Evolutionary conservation across 2,797 vertebrate species (phyloP).

Genomic region (Heliangelus exortis): DNA sequence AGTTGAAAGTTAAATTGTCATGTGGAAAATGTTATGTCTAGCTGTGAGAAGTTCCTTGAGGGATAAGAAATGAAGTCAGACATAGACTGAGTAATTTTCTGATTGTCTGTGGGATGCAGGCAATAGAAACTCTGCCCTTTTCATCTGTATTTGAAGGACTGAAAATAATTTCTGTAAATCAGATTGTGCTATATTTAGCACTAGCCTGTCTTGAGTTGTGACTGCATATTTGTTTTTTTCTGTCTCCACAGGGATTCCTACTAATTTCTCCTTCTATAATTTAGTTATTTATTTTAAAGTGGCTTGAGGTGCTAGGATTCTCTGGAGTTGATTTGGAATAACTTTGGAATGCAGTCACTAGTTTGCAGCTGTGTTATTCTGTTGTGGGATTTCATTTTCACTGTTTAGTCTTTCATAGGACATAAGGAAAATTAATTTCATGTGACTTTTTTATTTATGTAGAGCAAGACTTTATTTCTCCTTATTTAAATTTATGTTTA

Average conservation of each 20-base stretch:
- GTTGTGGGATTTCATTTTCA: neutral
- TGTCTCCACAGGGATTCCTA: neutral
- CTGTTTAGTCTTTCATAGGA: neutral
- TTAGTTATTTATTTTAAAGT: neutral
- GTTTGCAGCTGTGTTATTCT: neutral
- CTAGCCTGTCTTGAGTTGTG: neutral
- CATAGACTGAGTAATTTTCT: neutral
- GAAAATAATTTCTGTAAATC: neutral
- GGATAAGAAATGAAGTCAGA: neutral
- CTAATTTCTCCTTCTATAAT: neutral
- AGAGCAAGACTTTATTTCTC: neutral
- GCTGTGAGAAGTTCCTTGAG: neutral
- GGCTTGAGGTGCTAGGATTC: neutral
- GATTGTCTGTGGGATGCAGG: rapidly evolving
- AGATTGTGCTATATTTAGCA: neutral
- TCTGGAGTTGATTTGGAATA: neutral
- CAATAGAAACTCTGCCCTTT: neutral
- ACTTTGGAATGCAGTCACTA: neutral
- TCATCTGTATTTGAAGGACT: neutral
- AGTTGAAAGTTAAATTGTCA: neutral
- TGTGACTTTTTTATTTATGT: neutral
- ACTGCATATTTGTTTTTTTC: neutral
- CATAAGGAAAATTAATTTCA: neutral
- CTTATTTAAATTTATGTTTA: neutral
- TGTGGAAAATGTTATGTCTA: neutral